Evolutionary conservation across 2,113 vertebrate species (phyloP).

Genomic region (Tychaedon coryphoeus): DNA sequence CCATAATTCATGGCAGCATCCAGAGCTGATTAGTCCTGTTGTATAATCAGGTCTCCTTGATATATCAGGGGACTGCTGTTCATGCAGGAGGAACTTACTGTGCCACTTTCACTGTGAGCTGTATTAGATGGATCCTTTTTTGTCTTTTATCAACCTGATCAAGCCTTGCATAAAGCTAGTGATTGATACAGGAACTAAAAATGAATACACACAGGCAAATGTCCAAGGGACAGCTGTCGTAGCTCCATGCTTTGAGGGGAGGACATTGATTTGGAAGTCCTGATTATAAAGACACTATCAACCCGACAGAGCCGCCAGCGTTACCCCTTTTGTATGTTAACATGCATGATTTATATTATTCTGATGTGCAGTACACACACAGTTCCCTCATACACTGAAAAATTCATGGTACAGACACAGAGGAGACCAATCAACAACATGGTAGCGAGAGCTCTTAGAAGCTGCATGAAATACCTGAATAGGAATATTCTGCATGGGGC

Average conservation of each 20-base stretch:
- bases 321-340: conserved; percentile 7
- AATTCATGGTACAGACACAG: conserved; percentile 27
- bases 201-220: fast-evolving
- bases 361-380: neutral
- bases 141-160: neutral
- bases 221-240: neutral
- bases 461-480: neutral
- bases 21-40: conserved; percentile 56
- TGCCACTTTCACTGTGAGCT: neutral
- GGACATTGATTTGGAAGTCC: neutral
- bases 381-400: conserved; percentile 38
- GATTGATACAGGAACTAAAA: neutral
- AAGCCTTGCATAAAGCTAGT: neutral
- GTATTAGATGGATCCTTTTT: neutral
- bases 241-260: neutral
- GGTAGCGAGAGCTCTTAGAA: neutral
- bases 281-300: neutral
- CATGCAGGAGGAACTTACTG: conserved; percentile 12
- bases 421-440: neutral
- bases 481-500: neutral
- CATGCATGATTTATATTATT: conserved; percentile 55
- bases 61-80: conserved; percentile 25
- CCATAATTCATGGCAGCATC: conserved; percentile 41
- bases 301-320: neutral
- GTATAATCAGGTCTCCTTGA: conserved; percentile 46